Evolutionary conservation across 2,888 invertebrate genomes (phyloP), one percentile per base, ranked within the genome.

Genomic region (Bimastos eiseni): DNA sequence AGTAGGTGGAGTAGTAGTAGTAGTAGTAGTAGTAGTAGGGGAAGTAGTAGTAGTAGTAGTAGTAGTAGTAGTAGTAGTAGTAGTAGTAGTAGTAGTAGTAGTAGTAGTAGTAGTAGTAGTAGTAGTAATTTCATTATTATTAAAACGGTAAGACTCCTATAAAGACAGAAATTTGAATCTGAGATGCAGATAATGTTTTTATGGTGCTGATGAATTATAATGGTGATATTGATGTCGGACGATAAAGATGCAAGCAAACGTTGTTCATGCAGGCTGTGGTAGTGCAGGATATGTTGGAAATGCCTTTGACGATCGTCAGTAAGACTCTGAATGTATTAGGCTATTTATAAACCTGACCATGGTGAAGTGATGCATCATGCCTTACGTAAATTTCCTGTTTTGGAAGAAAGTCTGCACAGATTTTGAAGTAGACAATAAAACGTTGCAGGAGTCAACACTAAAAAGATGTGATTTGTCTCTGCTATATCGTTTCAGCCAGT

Each of bases 401-500:
- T 0, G 70, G 70, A 70, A 70, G n/a, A n/a, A 11, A 5, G n/a
- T 0, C 3, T 49, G 49, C 21, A 70, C 11, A 8, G 17, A n/a
- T n/a, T 70, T 70, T 8, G n/a, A 4, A 4, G 49, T 49, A 49
- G 24, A 49, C 44, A 70, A 70, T 8, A 70, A 1, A n/a, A 0
- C 30, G 3, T 3, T 5, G 21, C 5, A 49, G 21, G 24, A 24
- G 30, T 70, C 6, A 70, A n/a, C 70, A 70, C 8, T 70, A 5
- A 5, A 41, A 11, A 11, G 30, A 24, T 19, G 19, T 13, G 3
- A 30, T 4, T 24, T 3, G 70, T 70, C 70, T n/a, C 8, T 70
- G 70, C 30, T 70, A n/a, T 70, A n/a, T 70, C 70, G 70, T 70
- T 86, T 86, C 37, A 86, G 86, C 86, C 86, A 86, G 86, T 86